These are phyloP conservation scores for Phengaris arion DNA, from an alignment of 2,888 invertebrate genomes.

Conservation along the genomic window DNA sequence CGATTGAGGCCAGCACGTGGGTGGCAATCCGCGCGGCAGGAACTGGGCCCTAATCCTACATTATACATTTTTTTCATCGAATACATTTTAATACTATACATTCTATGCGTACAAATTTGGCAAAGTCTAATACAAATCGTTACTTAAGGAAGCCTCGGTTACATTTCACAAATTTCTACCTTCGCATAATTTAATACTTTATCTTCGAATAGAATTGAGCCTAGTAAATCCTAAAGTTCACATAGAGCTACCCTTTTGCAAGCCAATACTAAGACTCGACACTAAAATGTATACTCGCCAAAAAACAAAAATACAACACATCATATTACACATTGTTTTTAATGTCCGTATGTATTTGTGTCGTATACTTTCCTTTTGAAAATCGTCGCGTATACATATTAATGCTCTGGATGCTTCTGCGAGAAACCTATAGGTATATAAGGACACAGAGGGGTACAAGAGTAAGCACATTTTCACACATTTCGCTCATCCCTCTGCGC, in stretches of 20 bases:
- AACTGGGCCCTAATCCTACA: background rate
- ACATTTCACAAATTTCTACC: background rate
- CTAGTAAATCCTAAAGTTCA: background rate
- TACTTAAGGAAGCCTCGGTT: slow-evolving; percentile 20
- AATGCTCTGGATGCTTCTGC: too few relatives aligned
- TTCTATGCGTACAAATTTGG: slow-evolving; percentile 4
- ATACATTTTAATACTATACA: slow-evolving; percentile 1
- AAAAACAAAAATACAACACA: too few relatives aligned
- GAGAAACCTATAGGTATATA: too few relatives aligned
- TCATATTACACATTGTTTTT: too few relatives aligned
- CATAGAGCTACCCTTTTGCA: background rate
- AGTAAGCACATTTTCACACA: too few relatives aligned
- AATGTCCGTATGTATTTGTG: too few relatives aligned
- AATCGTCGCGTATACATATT: too few relatives aligned
- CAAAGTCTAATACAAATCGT: slow-evolving; percentile 18
- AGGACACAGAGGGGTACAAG: too few relatives aligned
- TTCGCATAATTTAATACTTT: background rate
- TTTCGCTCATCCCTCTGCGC: background rate
- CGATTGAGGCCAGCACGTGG: too few relatives aligned
- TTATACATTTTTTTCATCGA: background rate
- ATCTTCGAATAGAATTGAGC: background rate
- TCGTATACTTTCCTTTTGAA: too few relatives aligned
- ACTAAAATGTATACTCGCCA: too few relatives aligned
- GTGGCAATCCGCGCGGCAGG: too few relatives aligned
- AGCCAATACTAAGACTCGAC: background rate